Evolutionary conservation across 2,113 vertebrate species (phyloP).

Genomic region (Heterotilapia buettikoferi): DNA sequence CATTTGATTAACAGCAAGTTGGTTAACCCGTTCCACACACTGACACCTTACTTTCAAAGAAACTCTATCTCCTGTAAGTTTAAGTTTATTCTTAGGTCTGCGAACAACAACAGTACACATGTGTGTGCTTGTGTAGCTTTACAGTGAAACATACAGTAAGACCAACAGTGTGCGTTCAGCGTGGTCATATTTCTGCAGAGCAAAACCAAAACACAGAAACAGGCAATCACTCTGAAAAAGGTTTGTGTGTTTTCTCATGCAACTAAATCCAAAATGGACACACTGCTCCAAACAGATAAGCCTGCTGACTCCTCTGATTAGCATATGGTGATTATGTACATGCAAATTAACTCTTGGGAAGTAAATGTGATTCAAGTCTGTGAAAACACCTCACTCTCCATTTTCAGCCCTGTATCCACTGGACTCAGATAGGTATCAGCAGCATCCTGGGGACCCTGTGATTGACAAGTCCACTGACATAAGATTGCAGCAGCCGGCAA

Average conservation of each 20-base stretch:
- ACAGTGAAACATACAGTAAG: neutral
- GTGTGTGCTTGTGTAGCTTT: neutral
- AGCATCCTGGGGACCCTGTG: neutral
- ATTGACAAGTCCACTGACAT: conserved; percentile 50
- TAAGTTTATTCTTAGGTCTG: neutral
- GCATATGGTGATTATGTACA: conserved; percentile 9
- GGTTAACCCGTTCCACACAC: neutral
- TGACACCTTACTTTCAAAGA: neutral
- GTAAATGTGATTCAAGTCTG: neutral
- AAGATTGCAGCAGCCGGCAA: neutral
- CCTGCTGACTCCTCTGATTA: neutral
- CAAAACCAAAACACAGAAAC: neutral
- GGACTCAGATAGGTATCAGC: neutral
- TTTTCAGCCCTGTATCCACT: neutral
- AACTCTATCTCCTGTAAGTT: neutral
- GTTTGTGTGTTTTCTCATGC: neutral
- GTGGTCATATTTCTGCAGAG: neutral
- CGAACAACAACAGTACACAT: neutral
- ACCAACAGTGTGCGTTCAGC: neutral
- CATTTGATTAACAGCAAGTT: neutral
- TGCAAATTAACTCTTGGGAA: conserved; percentile 4
- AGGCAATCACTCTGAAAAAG: neutral
- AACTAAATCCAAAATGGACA: neutral
- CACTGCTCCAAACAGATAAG: neutral
- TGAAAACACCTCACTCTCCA: neutral